These are phyloP conservation scores for Toxostoma redivivum DNA, from an alignment of 2,113 vertebrate genomes.

Conservation along the genomic window DNA sequence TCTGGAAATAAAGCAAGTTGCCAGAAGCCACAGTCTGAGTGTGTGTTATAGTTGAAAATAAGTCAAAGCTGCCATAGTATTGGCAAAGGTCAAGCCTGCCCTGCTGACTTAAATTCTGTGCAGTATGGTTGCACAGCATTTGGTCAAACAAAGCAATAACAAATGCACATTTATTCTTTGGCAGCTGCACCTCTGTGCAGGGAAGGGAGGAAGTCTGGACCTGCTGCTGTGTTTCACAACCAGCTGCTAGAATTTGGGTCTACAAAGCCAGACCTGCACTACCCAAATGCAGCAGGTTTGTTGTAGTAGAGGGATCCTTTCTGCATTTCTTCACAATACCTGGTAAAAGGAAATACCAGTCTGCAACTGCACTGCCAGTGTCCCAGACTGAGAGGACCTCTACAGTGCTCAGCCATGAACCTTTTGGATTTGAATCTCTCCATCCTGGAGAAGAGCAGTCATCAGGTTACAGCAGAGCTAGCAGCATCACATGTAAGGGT, in stretches of 20 bases:
- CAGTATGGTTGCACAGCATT: slow-evolving; percentile 24
- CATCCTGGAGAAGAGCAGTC: background rate
- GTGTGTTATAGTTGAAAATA: slow-evolving; percentile 12
- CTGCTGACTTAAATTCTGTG: slow-evolving; percentile 19
- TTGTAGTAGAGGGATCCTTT: background rate
- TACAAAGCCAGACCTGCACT: background rate
- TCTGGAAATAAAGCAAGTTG: slow-evolving; percentile 17
- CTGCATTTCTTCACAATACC: background rate
- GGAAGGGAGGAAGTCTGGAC: background rate
- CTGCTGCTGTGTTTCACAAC: background rate
- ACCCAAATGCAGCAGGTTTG: background rate
- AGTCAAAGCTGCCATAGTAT: slow-evolving; percentile 35
- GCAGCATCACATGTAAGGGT: background rate
- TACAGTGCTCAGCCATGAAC: background rate
- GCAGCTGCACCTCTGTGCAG: background rate
- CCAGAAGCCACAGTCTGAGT: background rate
- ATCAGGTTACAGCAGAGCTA: background rate
- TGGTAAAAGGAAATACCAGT: background rate
- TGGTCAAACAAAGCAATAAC: background rate
- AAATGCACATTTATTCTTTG: background rate
- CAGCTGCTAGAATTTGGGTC: background rate
- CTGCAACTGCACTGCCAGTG: background rate
- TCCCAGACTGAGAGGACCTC: background rate
- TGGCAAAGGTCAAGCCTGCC: slow-evolving; percentile 1
- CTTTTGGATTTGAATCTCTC: background rate